Base-by-base conservation (phyloP, 92 coral and sea anemone species). In the Blastomussa wellsi region DNA sequence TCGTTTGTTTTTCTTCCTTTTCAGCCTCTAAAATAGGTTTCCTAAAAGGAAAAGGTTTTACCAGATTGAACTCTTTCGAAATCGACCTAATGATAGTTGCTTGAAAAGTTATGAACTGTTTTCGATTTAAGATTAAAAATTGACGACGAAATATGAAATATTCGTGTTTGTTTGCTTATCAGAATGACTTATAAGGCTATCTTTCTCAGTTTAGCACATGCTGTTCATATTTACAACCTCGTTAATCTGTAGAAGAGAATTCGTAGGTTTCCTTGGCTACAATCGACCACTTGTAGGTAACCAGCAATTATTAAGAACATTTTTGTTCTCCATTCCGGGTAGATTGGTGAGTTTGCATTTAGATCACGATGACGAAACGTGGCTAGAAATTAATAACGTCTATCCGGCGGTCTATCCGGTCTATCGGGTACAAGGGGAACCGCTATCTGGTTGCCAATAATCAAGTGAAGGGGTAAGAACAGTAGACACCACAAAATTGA, bases 401-500 rank as follows among this genome's bases (percentile, higher is more conserved):
- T 44, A 8, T 6, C 49, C 5, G 49, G 31, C 24, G 29, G 0
- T 57, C 5, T 22, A 22, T 17, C 19, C 57, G 2, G 5, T 51
- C 22, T 51, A 51, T 1, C 22, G 19, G 17, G 65, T 29, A 62
- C 13, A 22, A 0, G 24, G n/a, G 66, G 16, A 28, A 62, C 9
- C 68, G 68, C 31, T 12, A 62, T 26, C 16, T 36, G 7, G 10
- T 36, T 70, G 13, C 5, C 24, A 47, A 38, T 48, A 44, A 31
- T 29, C 22, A 33, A 22, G 42, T 26, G 38, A 82, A 35, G 51
- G 70, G 38, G 37, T 51, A 36, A 37, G 19, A 55, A 53, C 24
- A 71, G n/a, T 38, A 52, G 64, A 70, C 79, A 81, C 85, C 77
- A 82, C 86, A 69, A 82, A 69, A 37, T 71, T 82, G 66, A 82